Evolutionary conservation across 2,113 vertebrate genomes (phyloP), one percentile per base, ranked within the genome.

Genomic region (Steatornis caripensis): DNA sequence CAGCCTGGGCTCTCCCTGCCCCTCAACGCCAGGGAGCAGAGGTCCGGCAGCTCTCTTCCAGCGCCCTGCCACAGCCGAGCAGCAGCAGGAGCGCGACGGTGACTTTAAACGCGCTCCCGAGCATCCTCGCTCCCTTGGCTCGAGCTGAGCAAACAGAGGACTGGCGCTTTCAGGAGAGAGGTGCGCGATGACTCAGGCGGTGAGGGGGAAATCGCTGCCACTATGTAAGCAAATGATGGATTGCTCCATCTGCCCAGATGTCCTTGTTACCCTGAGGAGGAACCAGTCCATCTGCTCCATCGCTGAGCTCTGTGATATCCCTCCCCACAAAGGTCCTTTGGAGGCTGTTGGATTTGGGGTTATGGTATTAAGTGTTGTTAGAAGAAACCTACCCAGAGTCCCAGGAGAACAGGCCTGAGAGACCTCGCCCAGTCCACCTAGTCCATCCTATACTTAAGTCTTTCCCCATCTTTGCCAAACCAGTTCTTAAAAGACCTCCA

Each of bases 391-490:
- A 34, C 43, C 64, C 65, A 55, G 68, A 86, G 37, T 95, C 64
- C 48, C 45, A 41, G 66, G 36, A 93, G 89, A 94, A 92, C 0
- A 86, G 64, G 84, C 60, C 64, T 36, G 30, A 46, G 71, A 95
- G 72, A 94, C 95, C 87, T 95, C 96, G 20, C 87, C 94, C 95
- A 96, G 76, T 65, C 61, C 68, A 86, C 76, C 51, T 26, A 12
- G 55, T 41, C 89, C 75, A 90, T 92, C 94, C 96, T 96, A 89
- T 97, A 97, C 81, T 97, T 97, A 97, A 49, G 87, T 96, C 87
- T 97, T 97, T 87, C 95, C 89, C 70, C 96, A 97, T 96, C 94
- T 91, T 83, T 91, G 89, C 84, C 94, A 85, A 95, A 96, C 96
- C 89, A 72, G 96, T 96, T 96, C 89, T 37, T 64, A 48, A 82